These are phyloP conservation scores for Gallirallus australis DNA, from an alignment of 2,797 vertebrate species.

Conservation along the genomic window DNA sequence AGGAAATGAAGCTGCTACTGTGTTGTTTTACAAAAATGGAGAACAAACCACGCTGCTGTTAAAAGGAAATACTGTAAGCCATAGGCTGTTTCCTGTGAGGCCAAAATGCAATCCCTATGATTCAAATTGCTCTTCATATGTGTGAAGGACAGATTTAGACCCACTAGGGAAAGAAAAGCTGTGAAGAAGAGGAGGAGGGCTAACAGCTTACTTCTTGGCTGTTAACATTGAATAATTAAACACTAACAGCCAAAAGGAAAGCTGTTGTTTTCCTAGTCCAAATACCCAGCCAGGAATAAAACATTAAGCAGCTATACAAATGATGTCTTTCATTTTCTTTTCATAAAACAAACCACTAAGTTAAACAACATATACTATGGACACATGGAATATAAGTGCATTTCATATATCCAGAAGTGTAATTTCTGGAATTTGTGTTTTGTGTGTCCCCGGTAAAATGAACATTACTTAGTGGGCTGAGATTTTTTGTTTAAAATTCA, in stretches of 20 bases:
- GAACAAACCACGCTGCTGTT: neutral
- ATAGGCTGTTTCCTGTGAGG: constrained; percentile 38
- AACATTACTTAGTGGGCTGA: neutral
- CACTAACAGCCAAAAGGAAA: constrained; percentile 73
- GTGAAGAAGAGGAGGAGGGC: constrained; percentile 72
- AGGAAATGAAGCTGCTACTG: neutral
- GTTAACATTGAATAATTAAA: constrained; percentile 73
- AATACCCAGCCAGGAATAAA: constrained; percentile 73
- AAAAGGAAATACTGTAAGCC: neutral
- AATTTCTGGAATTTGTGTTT: neutral
- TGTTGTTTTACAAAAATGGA: neutral
- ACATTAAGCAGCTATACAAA: constrained; percentile 65
- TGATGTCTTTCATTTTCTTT: constrained; percentile 51
- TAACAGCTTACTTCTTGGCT: constrained; percentile 77
- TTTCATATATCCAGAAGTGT: neutral
- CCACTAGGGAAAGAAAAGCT: constrained; percentile 51
- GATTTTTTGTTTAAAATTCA: neutral
- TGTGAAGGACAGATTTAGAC: constrained; percentile 74
- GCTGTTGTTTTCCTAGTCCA: constrained; percentile 76
- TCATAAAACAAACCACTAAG: constrained; percentile 47
- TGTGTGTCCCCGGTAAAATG: neutral
- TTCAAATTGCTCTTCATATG: constrained; percentile 48
- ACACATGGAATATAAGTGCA: neutral
- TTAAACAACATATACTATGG: constrained; percentile 58
- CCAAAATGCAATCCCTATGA: constrained; percentile 26